Conservation (phyloP, 2,113 vertebrate genomes). For the Pterophyllum scalare region DNA sequence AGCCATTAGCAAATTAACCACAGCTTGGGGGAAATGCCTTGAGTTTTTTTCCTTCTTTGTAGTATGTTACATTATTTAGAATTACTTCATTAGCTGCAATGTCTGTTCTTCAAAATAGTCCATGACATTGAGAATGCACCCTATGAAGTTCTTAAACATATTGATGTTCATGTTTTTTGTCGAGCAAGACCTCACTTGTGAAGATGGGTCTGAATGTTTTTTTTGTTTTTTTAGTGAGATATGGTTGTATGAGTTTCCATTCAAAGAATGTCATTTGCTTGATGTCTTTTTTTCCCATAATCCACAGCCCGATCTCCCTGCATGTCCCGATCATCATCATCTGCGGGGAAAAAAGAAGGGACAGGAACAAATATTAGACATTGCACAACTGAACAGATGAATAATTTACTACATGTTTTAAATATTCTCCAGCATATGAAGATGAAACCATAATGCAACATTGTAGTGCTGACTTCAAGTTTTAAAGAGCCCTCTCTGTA, state of each 20-base stretch:
- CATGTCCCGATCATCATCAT: conserved; percentile 94
- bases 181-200: conserved; percentile 27
- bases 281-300: conserved; percentile 88
- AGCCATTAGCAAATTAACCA: conserved; percentile 54
- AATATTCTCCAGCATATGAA: not conserved
- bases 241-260: conserved; percentile 16
- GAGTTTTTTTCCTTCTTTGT: conserved; percentile 4
- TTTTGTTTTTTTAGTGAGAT: conserved; percentile 2
- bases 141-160: conserved; percentile 34
- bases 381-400: not conserved
- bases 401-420: not conserved
- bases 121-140: conserved; percentile 52
- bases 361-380: conserved; percentile 40
- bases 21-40: conserved; percentile 44
- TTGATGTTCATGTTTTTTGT: conserved; percentile 45
- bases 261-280: conserved; percentile 88
- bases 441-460: not conserved
- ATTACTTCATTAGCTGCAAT: conserved; percentile 55
- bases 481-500: not conserved
- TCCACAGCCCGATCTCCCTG: conserved; percentile 89
- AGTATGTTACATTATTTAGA: conserved; percentile 53
- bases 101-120: conserved; percentile 59
- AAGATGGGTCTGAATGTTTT: conserved; percentile 34
- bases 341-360: conserved; percentile 82
- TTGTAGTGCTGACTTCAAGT: not conserved